phyloP scores from a whole-genome alignment of 2,797 vertebrate genomes.

The Mormyrus hasselquistii region DNA sequence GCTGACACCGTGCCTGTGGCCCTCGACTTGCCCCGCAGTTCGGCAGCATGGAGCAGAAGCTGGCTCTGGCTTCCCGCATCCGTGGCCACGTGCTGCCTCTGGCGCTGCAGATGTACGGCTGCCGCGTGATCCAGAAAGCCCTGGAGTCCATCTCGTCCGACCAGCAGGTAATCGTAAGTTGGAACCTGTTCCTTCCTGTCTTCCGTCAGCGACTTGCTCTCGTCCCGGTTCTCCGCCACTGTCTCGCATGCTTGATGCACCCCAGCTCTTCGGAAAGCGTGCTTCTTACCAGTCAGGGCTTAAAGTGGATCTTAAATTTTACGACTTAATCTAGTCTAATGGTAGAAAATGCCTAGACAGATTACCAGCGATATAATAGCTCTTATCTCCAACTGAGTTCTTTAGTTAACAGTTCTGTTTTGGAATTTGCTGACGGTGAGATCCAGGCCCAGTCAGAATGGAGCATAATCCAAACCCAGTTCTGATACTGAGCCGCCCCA shows the following conservation, averaged over 20 bases:
- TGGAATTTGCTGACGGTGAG: neutral
- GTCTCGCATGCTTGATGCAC: neutral
- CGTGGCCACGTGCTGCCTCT: constrained; percentile 90
- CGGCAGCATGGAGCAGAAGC: constrained; percentile 90
- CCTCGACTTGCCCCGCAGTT: constrained; percentile 60
- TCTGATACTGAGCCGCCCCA: neutral
- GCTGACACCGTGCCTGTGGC: neutral
- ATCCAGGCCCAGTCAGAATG: neutral
- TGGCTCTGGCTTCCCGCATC: constrained; percentile 88
- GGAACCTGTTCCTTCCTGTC: constrained; percentile 23
- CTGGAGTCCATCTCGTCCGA: constrained; percentile 94
- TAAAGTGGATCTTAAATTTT: neutral
- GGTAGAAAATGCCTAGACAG: neutral
- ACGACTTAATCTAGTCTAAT: neutral
- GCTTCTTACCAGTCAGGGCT: neutral
- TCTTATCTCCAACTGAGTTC: neutral
- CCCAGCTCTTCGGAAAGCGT: neutral
- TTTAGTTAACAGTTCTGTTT: neutral
- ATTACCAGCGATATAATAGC: neutral
- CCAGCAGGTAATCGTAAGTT: constrained; percentile 98
- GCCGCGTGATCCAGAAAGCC: constrained; percentile 94
- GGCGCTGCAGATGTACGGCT: constrained; percentile 96
- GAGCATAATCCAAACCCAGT: neutral
- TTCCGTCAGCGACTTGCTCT: neutral
- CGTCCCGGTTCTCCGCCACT: neutral